Percentiles rank a stretch among this genome's conserved stretches.
These are phyloP conservation scores for Prorops nasuta DNA, from an alignment of 1,140 invertebrate species.

Conservation along the genomic window DNA sequence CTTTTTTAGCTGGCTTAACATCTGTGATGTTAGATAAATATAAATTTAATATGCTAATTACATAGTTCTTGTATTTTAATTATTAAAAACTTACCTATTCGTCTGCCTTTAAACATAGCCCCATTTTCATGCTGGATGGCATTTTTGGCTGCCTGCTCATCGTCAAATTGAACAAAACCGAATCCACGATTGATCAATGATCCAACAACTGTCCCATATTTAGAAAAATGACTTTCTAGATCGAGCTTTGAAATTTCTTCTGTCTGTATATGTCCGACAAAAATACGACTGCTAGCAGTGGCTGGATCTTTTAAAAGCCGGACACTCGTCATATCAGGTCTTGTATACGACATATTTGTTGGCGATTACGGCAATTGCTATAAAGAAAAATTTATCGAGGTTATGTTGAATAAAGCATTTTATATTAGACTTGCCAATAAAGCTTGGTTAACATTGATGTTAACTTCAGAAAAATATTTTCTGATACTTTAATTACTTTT, in stretches of 20 bases:
- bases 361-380: too few relatives aligned
- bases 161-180: slow-evolving; percentile 83
- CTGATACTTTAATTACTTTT: too few relatives aligned
- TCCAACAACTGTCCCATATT: slow-evolving; percentile 71
- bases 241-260: slow-evolving; percentile 66
- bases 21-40: slow-evolving; percentile 38
- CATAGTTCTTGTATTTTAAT: background rate
- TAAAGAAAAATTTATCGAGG: too few relatives aligned
- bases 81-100: slow-evolving; percentile 44
- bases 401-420: too few relatives aligned
- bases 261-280: slow-evolving; percentile 70
- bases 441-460: too few relatives aligned
- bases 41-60: background rate
- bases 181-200: slow-evolving; percentile 74
- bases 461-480: too few relatives aligned
- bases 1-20: slow-evolving; percentile 59
- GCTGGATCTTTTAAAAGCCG: slow-evolving; percentile 66
- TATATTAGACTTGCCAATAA: too few relatives aligned
- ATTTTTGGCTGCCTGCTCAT: slow-evolving; percentile 69
- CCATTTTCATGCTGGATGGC: slow-evolving; percentile 72
- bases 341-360: too few relatives aligned
- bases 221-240: slow-evolving; percentile 71
- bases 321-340: too few relatives aligned
- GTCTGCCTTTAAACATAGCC: slow-evolving; percentile 67
- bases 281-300: slow-evolving; percentile 70